Evolutionary conservation across 1,140 invertebrate genomes (phyloP), one percentile per base, ranked within the genome.

Genomic region (Diachasmimorpha longicaudata): DNA sequence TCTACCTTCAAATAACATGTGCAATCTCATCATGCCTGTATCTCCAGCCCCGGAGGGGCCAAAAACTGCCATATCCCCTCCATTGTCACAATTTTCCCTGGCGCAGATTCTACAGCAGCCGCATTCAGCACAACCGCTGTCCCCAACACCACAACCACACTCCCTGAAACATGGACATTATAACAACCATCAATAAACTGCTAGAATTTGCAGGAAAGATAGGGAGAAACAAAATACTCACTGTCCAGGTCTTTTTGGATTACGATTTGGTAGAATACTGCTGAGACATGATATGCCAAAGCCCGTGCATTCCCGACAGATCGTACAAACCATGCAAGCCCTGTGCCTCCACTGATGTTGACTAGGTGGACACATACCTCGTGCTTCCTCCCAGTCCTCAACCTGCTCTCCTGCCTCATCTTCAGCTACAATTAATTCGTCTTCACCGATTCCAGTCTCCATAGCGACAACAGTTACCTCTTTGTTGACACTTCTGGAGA

Each of bases 91-190:
- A 75, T 91, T 91, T 82, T 95, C 93, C 36, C 93, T 91, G 0
- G 94, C 96, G 88, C 97, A 99, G 16, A 94, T 92, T 67, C 95
- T 89, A 87, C 98, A 99, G 39, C 95, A 94, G 0, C 97, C 97
- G 88, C 98, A 99, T 79, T 95, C 93, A 0, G 94, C 91, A 84
- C 98, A 99, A 0, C 97, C 97, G 48, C 96, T 95, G 84, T 99
- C 97, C 14, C 97, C 97, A 84, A 96, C 95, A 14, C 97, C 97
- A 91, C 98, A 99, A 1, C 96, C 96, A 90, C 98, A 99, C 82
- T 95, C 94, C 81, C 96, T 97, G 77, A 16, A 11, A 63, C 9
- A 58, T 55, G n/a, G 19, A 58, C 55, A 52, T 25, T 10, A 52
- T 46, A 44, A 31, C 9, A 79, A 63, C 23, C 69, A 75, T 73